Conservation (phyloP, 2,113 vertebrate genomes). For the Zootoca vivipara region DNA sequence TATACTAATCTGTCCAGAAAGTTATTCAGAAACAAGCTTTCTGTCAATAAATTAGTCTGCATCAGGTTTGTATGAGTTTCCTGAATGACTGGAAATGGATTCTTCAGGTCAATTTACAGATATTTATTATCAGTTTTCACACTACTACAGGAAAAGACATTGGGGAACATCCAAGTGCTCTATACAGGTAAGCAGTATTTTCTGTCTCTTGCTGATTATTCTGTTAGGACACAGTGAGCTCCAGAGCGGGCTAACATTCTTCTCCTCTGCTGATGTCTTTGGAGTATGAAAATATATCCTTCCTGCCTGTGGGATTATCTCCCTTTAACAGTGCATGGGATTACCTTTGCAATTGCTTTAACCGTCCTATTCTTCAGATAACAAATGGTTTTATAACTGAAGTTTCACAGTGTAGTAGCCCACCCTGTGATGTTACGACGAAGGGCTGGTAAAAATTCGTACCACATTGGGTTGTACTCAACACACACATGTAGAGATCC, state of each 20-base stretch:
- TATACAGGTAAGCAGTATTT: not conserved
- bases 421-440: too few species aligned
- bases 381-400: too few species aligned
- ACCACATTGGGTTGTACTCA: not conserved
- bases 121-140: not conserved
- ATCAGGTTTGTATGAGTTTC: not conserved
- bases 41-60: not conserved
- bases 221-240: not conserved
- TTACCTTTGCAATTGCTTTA: not conserved
- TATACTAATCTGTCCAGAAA: not conserved
- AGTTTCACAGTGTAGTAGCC: too few species aligned
- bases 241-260: not conserved
- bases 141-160: not conserved
- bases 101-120: not conserved
- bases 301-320: not conserved
- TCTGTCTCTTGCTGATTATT: not conserved
- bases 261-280: not conserved
- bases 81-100: not conserved
- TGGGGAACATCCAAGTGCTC: not conserved
- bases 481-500: too few species aligned
- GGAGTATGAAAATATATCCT: not conserved
- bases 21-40: slow-evolving; percentile 4
- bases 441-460: not conserved
- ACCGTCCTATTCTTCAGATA: too few species aligned
- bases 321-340: not conserved